Evolutionary conservation across 2,888 invertebrate genomes (phyloP).

Genomic region (Syritta pipiens): DNA sequence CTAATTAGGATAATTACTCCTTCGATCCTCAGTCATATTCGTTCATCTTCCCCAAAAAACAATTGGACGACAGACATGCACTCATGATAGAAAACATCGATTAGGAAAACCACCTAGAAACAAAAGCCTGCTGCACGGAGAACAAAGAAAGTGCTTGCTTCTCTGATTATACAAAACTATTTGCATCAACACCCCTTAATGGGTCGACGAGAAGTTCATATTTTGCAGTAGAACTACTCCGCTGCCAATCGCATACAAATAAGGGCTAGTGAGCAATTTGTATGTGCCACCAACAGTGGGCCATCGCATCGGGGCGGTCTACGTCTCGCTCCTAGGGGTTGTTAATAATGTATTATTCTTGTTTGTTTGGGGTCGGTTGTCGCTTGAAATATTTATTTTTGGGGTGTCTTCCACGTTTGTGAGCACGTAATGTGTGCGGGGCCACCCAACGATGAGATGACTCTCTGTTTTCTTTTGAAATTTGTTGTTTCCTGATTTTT

Average conservation of each 20-base stretch:
- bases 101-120: slow-evolving; percentile 35
- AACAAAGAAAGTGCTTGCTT: slow-evolving; percentile 34
- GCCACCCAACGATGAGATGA: neutral
- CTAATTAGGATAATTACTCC: slow-evolving; percentile 65
- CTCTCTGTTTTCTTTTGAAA: slow-evolving; percentile 23
- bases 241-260: slow-evolving; percentile 52
- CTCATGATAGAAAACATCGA: slow-evolving; percentile 25
- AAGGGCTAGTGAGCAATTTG: slow-evolving; percentile 17
- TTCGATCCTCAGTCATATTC: slow-evolving; percentile 44
- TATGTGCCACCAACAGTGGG: slow-evolving; percentile 5
- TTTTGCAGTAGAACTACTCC: slow-evolving; percentile 8
- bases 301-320: slow-evolving; percentile 27
- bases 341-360: slow-evolving; percentile 56
- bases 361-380: slow-evolving; percentile 42
- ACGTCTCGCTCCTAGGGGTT: slow-evolving; percentile 4
- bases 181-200: slow-evolving; percentile 39
- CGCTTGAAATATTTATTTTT: slow-evolving; percentile 52
- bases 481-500: slow-evolving; percentile 5
- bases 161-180: slow-evolving; percentile 18
- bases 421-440: slow-evolving; percentile 34
- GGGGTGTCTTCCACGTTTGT: slow-evolving; percentile 42
- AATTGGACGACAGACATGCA: slow-evolving; percentile 8
- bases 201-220: slow-evolving; percentile 35
- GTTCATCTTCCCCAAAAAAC: slow-evolving; percentile 20
- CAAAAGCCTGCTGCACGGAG: slow-evolving; percentile 15